These are phyloP conservation scores for Trachelipus rathkii DNA, from an alignment of 1,140 invertebrate genomes.

Conservation along the genomic window DNA sequence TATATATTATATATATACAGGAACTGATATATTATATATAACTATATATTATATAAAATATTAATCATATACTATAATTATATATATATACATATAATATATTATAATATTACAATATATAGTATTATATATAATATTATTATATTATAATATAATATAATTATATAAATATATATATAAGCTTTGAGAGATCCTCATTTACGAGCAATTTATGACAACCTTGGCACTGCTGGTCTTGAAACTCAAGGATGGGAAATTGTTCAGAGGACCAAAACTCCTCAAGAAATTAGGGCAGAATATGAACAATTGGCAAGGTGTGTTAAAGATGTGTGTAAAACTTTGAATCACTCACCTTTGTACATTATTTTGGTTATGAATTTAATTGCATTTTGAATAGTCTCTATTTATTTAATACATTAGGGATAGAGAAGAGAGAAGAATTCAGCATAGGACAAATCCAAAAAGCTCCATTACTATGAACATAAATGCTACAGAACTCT, in stretches of 20 bases:
- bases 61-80: too few relatives aligned
- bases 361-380: too few relatives aligned
- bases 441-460: slow-evolving; percentile 85
- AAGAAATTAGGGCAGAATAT: slow-evolving; percentile 91
- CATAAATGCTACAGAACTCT: slow-evolving; percentile 89
- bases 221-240: slow-evolving; percentile 73
- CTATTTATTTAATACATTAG: slow-evolving; percentile 44
- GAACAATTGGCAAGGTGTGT: slow-evolving; percentile 66
- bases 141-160: slow-evolving; percentile 18
- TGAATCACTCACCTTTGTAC: too few relatives aligned
- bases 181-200: slow-evolving; percentile 72
- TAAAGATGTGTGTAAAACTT: too few relatives aligned
- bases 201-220: slow-evolving; percentile 73
- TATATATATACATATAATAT: slow-evolving; percentile 16
- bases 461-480: slow-evolving; percentile 78
- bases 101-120: too few relatives aligned
- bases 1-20: too few relatives aligned
- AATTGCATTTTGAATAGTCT: too few relatives aligned
- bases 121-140: too few relatives aligned
- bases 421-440: slow-evolving; percentile 73
- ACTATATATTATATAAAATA: too few relatives aligned
- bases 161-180: slow-evolving; percentile 49
- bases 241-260: slow-evolving; percentile 90
- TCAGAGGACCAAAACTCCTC: slow-evolving; percentile 79
- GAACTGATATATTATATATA: background rate